A percentile compares a stretch with the other conserved stretches of the same genome.
Evolutionary conservation across 2,888 invertebrate species (phyloP).

Genomic region (Mystacides longicornis): DNA sequence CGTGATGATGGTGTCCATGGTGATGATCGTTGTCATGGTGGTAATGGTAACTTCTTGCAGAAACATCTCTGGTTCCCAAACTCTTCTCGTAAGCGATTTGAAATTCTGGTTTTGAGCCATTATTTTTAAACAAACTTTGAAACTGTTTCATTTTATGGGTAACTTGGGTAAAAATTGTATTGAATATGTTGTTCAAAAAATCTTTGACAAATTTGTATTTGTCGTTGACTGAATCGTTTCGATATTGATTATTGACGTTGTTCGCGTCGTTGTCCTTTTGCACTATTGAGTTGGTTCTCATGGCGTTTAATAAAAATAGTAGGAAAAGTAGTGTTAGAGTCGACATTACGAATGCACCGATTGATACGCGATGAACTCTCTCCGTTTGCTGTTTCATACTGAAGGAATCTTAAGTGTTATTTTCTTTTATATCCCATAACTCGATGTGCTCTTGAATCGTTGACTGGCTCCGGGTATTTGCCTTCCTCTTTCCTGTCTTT

Average conservation of each 20-base stretch:
- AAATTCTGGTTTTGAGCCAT: neutral
- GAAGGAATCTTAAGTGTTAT: neutral
- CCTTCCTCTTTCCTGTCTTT: no score
- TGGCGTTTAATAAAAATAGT: constrained; percentile 1
- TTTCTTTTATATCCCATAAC: constrained; percentile 14
- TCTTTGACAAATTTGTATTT: neutral
- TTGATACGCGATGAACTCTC: neutral
- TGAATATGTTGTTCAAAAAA: neutral
- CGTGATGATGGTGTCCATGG: neutral
- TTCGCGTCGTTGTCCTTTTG: neutral
- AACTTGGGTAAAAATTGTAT: neutral
- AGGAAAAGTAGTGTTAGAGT: constrained; percentile 9
- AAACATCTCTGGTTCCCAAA: neutral
- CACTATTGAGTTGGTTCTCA: neutral
- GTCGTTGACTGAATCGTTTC: neutral
- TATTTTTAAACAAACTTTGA: neutral
- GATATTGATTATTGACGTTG: neutral
- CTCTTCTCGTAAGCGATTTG: neutral
- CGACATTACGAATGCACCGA: constrained; percentile 7
- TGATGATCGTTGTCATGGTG: neutral
- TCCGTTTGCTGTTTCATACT: constrained; percentile 10
- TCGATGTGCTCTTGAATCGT: no score
- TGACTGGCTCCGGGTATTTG: no score
- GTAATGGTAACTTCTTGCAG: neutral
- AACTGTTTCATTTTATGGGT: neutral